Percentiles rank a stretch among this genome's conserved stretches.
Conservation (phyloP, 2,797 vertebrate species). For the Mallotus villosus region DNA sequence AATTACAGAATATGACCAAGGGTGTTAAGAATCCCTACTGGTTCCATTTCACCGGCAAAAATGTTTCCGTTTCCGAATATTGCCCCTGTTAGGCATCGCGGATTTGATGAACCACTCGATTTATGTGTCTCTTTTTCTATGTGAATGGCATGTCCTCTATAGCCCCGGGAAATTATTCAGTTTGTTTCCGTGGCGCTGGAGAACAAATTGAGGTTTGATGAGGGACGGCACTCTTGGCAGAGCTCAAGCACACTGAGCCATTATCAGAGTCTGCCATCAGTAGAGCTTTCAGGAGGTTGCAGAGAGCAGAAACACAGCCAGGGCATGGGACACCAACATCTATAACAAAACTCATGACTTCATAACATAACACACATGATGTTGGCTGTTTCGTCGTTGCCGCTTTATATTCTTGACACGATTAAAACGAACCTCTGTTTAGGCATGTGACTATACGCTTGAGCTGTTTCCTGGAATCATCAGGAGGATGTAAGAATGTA, state of each 20-base stretch:
- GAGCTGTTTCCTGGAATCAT: not conserved
- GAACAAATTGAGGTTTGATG: slow-evolving; percentile 8
- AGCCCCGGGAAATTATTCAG: not conserved
- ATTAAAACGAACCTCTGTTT: not conserved
- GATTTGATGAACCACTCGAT: slow-evolving; percentile 16
- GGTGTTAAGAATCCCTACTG: slow-evolving; percentile 40
- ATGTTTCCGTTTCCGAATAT: slow-evolving; percentile 4
- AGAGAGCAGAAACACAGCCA: not conserved
- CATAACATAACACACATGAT: not conserved
- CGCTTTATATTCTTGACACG: not conserved
- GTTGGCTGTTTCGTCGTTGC: not conserved
- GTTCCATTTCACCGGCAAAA: slow-evolving; percentile 34
- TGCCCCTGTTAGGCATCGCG: slow-evolving; percentile 22
- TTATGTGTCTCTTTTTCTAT: not conserved
- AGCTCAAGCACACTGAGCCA: not conserved
- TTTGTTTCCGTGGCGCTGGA: slow-evolving; percentile 3
- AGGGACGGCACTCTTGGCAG: slow-evolving; percentile 2
- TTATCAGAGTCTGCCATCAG: not conserved
- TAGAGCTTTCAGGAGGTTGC: not conserved
- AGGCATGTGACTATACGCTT: not conserved
- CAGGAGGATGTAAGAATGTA: not conserved
- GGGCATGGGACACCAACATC: not conserved
- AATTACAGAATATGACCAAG: slow-evolving; percentile 32
- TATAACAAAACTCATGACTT: not conserved
- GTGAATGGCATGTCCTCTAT: not conserved